phyloP scores from a whole-genome alignment of 2,888 invertebrate genomes.

The Syrista parreyssii region DNA sequence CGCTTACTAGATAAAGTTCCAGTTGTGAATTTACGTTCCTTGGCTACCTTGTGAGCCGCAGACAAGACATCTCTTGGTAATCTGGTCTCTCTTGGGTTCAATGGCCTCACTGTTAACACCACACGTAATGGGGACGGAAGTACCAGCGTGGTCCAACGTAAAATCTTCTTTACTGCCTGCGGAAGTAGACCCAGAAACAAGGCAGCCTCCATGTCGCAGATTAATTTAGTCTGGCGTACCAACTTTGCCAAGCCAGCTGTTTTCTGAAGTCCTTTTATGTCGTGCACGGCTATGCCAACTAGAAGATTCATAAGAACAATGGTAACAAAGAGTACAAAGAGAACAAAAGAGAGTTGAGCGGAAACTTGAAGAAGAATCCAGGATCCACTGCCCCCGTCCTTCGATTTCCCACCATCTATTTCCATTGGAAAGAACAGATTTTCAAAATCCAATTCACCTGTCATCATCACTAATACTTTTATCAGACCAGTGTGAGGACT shows the following conservation, averaged over 20 bases:
- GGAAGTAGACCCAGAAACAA: slow-evolving; percentile 84
- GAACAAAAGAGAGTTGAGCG: slow-evolving; percentile 83
- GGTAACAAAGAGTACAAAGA: slow-evolving; percentile 85
- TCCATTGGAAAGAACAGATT: slow-evolving; percentile 72
- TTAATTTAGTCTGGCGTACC: slow-evolving; percentile 87
- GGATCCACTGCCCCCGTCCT: slow-evolving; percentile 49
- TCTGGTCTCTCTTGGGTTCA: slow-evolving; percentile 85
- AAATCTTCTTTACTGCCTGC: slow-evolving; percentile 77
- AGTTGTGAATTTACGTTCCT: slow-evolving; percentile 71
- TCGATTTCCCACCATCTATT: slow-evolving; percentile 76
- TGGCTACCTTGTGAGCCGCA: slow-evolving; percentile 85
- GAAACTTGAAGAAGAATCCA: slow-evolving; percentile 80
- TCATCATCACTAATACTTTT: slow-evolving; percentile 90
- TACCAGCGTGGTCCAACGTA: slow-evolving; percentile 83
- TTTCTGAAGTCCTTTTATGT: slow-evolving; percentile 87
- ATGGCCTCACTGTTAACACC: slow-evolving; percentile 83
- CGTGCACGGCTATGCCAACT: slow-evolving; percentile 89
- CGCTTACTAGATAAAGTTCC: slow-evolving; percentile 42
- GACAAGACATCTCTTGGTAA: slow-evolving; percentile 83
- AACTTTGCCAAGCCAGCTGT: slow-evolving; percentile 86
- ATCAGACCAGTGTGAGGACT: slow-evolving; percentile 88
- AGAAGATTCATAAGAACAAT: slow-evolving; percentile 88
- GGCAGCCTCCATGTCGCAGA: slow-evolving; percentile 86
- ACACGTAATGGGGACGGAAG: slow-evolving; percentile 86
- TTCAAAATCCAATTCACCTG: slow-evolving; percentile 84